Evolutionary conservation across 2,113 vertebrate genomes (phyloP), one percentile per base, ranked within the genome.

Genomic region (Chloebia gouldiae): DNA sequence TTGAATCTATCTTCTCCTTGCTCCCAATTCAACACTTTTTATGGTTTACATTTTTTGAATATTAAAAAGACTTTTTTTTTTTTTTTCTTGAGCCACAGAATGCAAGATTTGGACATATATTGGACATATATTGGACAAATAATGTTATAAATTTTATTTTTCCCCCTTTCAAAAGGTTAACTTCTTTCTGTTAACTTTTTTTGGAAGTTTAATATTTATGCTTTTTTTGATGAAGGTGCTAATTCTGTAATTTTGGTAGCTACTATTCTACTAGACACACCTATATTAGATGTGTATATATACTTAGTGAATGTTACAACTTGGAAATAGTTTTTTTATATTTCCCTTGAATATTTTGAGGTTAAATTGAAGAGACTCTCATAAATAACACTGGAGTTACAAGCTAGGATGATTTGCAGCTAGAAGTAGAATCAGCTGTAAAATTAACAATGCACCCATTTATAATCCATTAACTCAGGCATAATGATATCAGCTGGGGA

Each of bases 371-470:
- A 90, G 73, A 81, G 94, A 85, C 44, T 60, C 59, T 93, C 40
- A 68, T 63, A 37, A 96, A 42, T 61, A 83, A 94, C 80, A 90
- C 82, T 97, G 86, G 95, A 97, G 92, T 91, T 90, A 94, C 91
- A 66, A 45, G 95, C 75, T 97, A 97, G 81, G 60, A 64, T 95
- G 96, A 96, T 95, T 98, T 98, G 75, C 96, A 98, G 93, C 95
- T 98, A 97, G 94, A 94, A 92, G 81, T 69, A 83, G 90, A 98
- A 98, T 98, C 97, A 98, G 78, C 89, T 96, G 72, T 96, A 94
- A 97, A 93, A 95, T 98, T 98, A 98, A 97, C 97, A 96, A 96
- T 86, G 56, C 49, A 82, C 56, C 82, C 91, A 92, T 97, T 97
- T 97, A 71, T 90, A 90, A 95, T 98, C 91, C 89, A 65, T 97